A percentile compares a stretch with the other conserved stretches of the same genome.
Conservation (phyloP, 2,113 vertebrate species). For the Telmatochromis brachygnathus region DNA sequence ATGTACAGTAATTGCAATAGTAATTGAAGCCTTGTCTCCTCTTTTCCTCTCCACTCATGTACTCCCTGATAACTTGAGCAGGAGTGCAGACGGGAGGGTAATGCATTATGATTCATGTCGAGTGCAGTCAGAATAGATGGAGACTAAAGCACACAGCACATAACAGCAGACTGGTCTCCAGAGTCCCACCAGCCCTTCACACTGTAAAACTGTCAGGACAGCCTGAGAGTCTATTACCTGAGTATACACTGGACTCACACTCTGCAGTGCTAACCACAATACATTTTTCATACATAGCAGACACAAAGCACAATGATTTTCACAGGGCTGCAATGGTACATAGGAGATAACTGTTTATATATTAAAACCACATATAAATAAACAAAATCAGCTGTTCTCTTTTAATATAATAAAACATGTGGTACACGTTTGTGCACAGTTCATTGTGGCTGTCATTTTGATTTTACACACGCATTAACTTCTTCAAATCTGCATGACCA, state of each 20-base stretch:
- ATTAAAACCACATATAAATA: background rate
- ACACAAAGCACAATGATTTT: background rate
- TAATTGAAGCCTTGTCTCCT: background rate
- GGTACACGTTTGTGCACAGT: background rate
- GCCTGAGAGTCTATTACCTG: conserved; percentile 18
- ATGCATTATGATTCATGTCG: conserved; percentile 50
- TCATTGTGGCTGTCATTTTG: background rate
- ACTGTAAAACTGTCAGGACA: conserved; percentile 47
- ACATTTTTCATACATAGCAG: background rate
- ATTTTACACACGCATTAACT: background rate
- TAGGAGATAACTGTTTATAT: background rate
- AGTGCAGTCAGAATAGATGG: conserved; percentile 30
- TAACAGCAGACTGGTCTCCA: conserved; percentile 16
- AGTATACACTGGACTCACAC: background rate
- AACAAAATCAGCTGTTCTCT: background rate
- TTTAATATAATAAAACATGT: background rate
- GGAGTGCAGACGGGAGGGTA: conserved; percentile 37
- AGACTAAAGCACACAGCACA: conserved; percentile 22
- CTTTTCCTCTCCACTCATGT: background rate
- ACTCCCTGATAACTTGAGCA: conserved; percentile 19
- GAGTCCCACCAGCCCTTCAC: conserved; percentile 19
- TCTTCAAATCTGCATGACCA: background rate
- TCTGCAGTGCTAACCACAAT: background rate
- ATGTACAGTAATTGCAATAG: background rate
- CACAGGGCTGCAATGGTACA: background rate